phyloP scores from a whole-genome alignment of 2,113 vertebrate genomes.

The Leptosomus discolor region DNA sequence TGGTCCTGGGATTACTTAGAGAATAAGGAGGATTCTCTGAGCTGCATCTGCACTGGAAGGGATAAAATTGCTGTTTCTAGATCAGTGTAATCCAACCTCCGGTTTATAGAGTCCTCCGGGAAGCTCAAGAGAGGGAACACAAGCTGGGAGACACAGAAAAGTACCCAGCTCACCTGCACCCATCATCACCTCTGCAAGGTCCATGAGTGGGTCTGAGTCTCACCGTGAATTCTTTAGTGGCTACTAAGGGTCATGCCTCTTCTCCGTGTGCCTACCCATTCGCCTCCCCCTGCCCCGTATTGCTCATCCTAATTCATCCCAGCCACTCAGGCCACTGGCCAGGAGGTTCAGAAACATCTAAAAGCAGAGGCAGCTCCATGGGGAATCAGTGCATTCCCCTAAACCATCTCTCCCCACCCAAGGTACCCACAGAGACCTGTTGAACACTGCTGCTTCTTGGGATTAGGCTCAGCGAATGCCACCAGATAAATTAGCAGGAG shows the following conservation, averaged over 20 bases:
- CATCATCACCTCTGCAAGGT: not conserved
- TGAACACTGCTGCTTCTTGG: not conserved
- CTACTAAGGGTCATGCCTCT: not conserved
- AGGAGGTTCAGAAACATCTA: not conserved
- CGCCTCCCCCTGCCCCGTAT: not conserved
- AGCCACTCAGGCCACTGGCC: not conserved
- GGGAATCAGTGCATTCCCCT: not conserved
- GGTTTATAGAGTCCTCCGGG: not conserved
- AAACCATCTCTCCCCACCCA: not conserved
- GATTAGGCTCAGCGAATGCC: rapidly evolving
- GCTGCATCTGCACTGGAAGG: not conserved
- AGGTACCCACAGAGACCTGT: not conserved
- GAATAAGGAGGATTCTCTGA: not conserved
- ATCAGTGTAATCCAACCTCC: rapidly evolving
- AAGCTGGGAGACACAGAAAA: not conserved
- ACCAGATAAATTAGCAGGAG: not conserved
- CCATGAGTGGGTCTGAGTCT: not conserved
- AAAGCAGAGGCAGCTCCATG: not conserved
- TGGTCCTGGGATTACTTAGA: not conserved
- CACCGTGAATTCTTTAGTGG: rapidly evolving
- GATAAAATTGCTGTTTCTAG: not conserved
- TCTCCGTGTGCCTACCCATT: not conserved
- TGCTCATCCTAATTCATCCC: not conserved
- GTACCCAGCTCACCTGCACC: not conserved
- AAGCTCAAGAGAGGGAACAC: not conserved